Conservation (phyloP, 2,888 invertebrate genomes). For the Stictocephala bisonia region DNA sequence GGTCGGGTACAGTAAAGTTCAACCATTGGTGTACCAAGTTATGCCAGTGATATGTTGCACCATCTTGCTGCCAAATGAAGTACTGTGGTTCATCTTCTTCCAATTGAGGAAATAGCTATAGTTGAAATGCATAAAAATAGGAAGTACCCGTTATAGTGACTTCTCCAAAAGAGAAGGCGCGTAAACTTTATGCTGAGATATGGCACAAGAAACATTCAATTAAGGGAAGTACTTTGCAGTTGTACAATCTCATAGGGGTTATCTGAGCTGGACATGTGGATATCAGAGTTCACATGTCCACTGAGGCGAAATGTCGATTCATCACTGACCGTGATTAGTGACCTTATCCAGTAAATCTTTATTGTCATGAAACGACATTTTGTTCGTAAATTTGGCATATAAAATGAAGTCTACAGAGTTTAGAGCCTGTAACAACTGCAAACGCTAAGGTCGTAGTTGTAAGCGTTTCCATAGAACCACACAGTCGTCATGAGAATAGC, state of each 20-base stretch:
- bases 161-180: constrained; percentile 20
- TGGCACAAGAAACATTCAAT: no score
- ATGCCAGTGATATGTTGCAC: constrained; percentile 2
- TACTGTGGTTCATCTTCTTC: constrained; percentile 30
- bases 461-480: no score
- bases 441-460: no score
- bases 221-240: no score
- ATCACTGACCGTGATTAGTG: neutral
- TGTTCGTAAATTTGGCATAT: no score
- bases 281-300: neutral
- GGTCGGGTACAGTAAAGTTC: constrained; percentile 16
- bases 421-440: no score
- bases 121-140: constrained; percentile 16
- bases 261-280: no score
- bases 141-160: constrained; percentile 7
- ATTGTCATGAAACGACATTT: neutral
- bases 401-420: neutral
- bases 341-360: neutral
- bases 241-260: no score
- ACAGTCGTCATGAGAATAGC: no score
- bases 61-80: constrained; percentile 40
- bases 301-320: neutral
- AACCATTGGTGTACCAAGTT: neutral
- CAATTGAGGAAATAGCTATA: constrained; percentile 33
- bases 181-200: constrained; percentile 23